Conservation (phyloP, 2,113 vertebrate genomes). For the Martes martes region DNA sequence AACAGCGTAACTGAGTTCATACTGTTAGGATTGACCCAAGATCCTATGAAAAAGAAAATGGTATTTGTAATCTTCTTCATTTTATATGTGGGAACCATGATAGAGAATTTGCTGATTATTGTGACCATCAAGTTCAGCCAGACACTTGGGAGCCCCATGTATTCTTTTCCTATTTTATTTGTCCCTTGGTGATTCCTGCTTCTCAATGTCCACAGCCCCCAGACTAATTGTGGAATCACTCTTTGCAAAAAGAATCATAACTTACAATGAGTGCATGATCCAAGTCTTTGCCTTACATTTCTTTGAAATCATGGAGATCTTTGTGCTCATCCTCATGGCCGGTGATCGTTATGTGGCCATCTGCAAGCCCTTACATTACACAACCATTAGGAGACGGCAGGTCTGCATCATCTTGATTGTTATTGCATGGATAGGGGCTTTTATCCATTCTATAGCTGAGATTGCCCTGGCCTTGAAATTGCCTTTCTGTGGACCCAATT, state of each 20-base stretch:
- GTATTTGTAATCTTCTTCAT: conserved; percentile 23
- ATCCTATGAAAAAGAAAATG: not conserved
- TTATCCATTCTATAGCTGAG: not conserved
- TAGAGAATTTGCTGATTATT: conserved; percentile 38
- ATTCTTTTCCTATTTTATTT: conserved; percentile 38
- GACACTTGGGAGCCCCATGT: conserved; percentile 27
- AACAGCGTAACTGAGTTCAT: conserved; percentile 41
- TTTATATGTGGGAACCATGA: not conserved
- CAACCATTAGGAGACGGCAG: not conserved
- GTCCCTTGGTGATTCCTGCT: not conserved
- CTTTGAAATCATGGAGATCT: conserved; percentile 13
- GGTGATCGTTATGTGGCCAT: not conserved
- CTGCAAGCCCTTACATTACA: not conserved
- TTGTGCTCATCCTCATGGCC: not conserved
- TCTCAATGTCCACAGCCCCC: not conserved
- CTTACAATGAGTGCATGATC: not conserved
- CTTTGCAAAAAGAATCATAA: not conserved
- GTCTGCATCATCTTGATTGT: not conserved
- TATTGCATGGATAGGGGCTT: conserved; percentile 21
- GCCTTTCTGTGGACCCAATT: conserved; percentile 47
- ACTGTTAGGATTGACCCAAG: conserved; percentile 36
- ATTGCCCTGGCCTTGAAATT: not conserved
- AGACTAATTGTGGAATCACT: not conserved
- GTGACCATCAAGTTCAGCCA: not conserved
- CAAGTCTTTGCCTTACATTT: not conserved